Base-by-base conservation (phyloP, 35 echinoderm and acorn worm species). In the Heliocidaris erythrogramma region DNA sequence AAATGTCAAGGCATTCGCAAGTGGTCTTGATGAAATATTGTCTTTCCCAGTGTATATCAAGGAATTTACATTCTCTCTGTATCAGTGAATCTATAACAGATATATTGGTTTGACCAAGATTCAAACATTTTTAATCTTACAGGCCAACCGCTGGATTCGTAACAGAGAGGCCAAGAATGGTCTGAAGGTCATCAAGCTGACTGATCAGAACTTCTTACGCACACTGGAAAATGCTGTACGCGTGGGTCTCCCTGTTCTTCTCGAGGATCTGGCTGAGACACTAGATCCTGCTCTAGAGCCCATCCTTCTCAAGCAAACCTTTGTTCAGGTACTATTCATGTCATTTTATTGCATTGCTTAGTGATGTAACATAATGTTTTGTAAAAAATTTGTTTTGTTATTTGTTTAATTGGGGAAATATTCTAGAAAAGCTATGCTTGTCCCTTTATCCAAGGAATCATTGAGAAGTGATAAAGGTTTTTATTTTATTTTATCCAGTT, bases 81-180 rank as follows among this genome's bases (percentile, higher is more conserved):
- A 78, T 7, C 27, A n/a, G 27, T 78, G 27, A 78, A 78, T 78
- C 0, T 42, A 42, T 78, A 27, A 27, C 2, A 78, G 65, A 78
- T 5, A 78, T 7, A 78, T 78, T 42, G 0, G 21, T n/a, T 78
- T 78, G 27, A 27, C 27, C 27, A 27, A 78, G 65, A n/a, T 18
- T 24, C 65, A 78, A 7, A 5, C 87, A 89, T 31, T 47, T 7
- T 89, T 32, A 16, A 85, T 92, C 32, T 48, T 95, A 11, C 93
- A 99, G 98, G 98, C 98, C 13, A 99, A 99, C 60, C 97, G 98
- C 29, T 99, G 98, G 98, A 96, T 99, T 60, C 96, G 98, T 52
- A 99, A 97, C 89, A 85, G 97, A 17, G 98, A 99, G 85, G 95
- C 97, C 90, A 97, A 94, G 84, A 99, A 99, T 85, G 98, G 98